These are phyloP conservation scores for Ramphastos sulfuratus DNA, from an alignment of 2,113 vertebrate species.

Conservation along the genomic window DNA sequence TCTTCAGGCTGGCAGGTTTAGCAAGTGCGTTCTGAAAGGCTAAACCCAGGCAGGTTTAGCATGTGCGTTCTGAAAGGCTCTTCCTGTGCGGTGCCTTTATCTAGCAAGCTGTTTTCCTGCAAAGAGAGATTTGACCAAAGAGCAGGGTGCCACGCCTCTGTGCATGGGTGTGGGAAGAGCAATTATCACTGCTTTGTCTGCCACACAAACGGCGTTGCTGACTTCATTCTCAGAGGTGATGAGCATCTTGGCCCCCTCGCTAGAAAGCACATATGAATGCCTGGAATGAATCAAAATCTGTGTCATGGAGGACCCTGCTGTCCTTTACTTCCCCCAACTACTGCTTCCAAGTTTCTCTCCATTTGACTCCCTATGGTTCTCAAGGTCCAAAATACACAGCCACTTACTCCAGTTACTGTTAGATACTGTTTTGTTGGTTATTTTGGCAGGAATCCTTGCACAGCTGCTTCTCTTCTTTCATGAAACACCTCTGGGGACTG, in stretches of 20 bases:
- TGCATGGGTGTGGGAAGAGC: not conserved
- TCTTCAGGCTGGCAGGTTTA: not conserved
- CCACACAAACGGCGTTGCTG: not conserved
- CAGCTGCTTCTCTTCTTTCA: constrained; percentile 24
- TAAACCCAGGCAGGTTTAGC: not conserved
- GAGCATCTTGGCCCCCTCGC: not conserved
- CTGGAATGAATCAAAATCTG: not conserved
- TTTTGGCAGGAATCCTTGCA: constrained; percentile 25
- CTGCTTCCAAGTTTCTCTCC: not conserved
- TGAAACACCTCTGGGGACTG: not conserved
- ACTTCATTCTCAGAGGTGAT: not conserved
- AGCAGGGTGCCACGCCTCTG: not conserved
- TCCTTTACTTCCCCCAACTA: not conserved
- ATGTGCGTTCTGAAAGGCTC: not conserved
- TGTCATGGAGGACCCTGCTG: not conserved
- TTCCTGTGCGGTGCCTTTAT: not conserved
- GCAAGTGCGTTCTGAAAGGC: not conserved
- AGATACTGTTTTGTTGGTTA: not conserved
- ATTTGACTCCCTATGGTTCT: not conserved
- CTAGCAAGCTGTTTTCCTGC: not conserved
- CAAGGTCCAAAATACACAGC: not conserved
- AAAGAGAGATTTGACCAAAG: not conserved
- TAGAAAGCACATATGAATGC: not conserved
- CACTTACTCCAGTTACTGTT: not conserved
- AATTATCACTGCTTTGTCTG: not conserved